Conservation (phyloP, 2,113 vertebrate species). For the Dasyurus viverrinus region DNA sequence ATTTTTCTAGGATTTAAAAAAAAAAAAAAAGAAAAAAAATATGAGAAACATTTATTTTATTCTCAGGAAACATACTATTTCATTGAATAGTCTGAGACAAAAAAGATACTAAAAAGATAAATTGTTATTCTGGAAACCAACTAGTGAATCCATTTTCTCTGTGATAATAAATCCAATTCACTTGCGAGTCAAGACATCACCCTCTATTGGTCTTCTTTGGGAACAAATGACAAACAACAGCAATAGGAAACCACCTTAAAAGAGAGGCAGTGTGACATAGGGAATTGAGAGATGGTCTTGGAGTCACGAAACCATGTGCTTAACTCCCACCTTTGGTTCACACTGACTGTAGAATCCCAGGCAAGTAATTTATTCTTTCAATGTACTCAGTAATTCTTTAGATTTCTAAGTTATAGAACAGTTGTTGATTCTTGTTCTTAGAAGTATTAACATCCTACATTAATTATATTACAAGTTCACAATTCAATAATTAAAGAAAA, state of each 20-base stretch:
- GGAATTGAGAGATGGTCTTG: background rate
- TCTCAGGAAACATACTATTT: background rate
- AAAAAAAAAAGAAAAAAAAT: constrained; percentile 47
- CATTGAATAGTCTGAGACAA: background rate
- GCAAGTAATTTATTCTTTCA: no score
- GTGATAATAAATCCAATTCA: background rate
- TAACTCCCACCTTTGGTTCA: background rate
- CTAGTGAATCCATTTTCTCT: background rate
- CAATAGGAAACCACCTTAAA: background rate
- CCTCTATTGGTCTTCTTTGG: background rate
- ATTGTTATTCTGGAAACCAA: background rate
- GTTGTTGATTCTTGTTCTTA: background rate
- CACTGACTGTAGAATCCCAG: background rate
- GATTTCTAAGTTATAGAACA: background rate
- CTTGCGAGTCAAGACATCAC: background rate
- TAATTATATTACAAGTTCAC: background rate
- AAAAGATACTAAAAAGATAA: background rate
- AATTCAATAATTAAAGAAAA: background rate
- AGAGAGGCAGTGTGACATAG: background rate
- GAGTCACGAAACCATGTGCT: background rate
- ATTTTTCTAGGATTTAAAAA: constrained; percentile 77
- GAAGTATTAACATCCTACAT: background rate
- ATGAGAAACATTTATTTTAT: constrained; percentile 25
- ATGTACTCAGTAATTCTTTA: background rate
- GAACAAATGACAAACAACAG: background rate